These are phyloP conservation scores for Fregata magnificens DNA, from an alignment of 2,113 vertebrate species.

Conservation along the genomic window DNA sequence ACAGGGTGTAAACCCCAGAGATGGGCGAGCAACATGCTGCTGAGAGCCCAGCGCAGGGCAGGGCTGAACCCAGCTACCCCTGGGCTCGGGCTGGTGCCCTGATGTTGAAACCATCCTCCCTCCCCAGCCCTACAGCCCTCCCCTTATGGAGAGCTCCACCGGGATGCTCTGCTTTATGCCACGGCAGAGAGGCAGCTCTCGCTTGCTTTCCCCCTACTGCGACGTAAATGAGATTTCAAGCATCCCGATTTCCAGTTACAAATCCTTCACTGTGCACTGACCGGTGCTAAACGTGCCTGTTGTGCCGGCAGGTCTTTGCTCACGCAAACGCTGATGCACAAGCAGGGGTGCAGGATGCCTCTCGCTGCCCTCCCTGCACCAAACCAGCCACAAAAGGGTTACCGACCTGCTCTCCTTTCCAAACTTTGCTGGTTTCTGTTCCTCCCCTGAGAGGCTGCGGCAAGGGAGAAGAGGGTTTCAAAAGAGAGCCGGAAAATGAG, in stretches of 20 bases:
- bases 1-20: background rate
- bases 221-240: conserved; percentile 13
- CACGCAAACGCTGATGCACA: background rate
- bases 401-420: conserved; percentile 1
- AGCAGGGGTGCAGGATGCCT: background rate
- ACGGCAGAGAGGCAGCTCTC: background rate
- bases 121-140: background rate
- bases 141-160: rapidly evolving
- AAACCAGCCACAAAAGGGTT: background rate
- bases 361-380: background rate
- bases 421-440: background rate
- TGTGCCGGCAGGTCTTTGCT: background rate
- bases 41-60: background rate
- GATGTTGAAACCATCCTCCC: background rate
- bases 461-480: conserved; percentile 20
- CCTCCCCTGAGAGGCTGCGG: background rate
- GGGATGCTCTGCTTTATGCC: background rate
- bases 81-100: background rate
- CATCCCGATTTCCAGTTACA: conserved; percentile 2
- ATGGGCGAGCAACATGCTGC: rapidly evolving
- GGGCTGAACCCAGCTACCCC: background rate
- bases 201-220: background rate
- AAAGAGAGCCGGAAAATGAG: conserved; percentile 7
- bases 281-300: background rate
- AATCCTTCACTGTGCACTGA: background rate